Conservation (phyloP, 2,113 vertebrate genomes). For the Natator depressus region DNA sequence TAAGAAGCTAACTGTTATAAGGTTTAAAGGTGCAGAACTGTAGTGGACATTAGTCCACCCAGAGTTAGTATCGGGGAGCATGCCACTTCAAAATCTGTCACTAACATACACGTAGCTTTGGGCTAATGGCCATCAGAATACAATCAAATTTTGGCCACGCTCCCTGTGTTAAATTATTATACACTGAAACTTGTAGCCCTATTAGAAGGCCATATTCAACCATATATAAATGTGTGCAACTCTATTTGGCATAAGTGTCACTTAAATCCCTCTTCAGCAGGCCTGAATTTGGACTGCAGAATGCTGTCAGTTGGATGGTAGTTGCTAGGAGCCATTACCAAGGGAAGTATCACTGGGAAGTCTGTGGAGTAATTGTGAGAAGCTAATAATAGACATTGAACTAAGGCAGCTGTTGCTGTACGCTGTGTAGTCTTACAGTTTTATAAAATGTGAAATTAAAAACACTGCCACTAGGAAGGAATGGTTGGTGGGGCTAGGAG, state of each 20-base stretch:
- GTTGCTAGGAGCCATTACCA: background rate
- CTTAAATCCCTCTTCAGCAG: background rate
- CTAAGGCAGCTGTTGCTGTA: background rate
- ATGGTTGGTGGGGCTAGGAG: background rate
- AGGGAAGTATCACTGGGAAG: background rate
- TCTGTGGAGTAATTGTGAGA: background rate
- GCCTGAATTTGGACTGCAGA: background rate
- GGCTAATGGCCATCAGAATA: background rate
- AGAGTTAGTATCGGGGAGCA: background rate
- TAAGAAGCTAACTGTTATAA: background rate
- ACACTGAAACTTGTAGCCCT: too few relatives aligned
- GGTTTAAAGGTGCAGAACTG: background rate
- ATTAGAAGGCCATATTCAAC: background rate
- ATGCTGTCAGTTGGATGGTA: background rate
- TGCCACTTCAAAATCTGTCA: background rate
- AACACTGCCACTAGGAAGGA: background rate
- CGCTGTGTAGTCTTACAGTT: background rate
- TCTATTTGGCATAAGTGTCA: background rate
- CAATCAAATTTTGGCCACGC: background rate
- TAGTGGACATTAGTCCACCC: background rate
- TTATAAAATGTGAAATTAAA: background rate
- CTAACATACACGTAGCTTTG: background rate
- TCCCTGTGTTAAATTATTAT: background rate
- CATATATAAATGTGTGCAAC: background rate
- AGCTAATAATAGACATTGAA: background rate